phyloP scores from a whole-genome alignment of 2,797 vertebrate species.

The Malurus splendens region DNA sequence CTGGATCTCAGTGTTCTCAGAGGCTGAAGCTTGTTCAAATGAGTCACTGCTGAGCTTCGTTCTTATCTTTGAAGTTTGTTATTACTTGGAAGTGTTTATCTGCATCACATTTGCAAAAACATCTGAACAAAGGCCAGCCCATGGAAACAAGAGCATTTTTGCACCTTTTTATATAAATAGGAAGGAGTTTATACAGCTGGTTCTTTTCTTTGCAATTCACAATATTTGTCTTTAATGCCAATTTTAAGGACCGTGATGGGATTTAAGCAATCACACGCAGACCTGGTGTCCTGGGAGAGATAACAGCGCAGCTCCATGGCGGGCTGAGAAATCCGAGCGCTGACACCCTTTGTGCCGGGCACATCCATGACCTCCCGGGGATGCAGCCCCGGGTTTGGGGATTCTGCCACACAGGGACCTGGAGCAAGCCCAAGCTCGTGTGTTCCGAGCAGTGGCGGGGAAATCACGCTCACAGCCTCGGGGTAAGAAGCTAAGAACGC shows the following conservation, averaged over 20 bases:
- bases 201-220: constrained; percentile 5
- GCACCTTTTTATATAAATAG: neutral
- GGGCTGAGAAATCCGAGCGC: neutral
- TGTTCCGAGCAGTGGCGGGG: neutral
- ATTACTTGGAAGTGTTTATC: constrained; percentile 32
- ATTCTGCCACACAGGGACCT: neutral
- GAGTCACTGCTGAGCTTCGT: constrained; percentile 25
- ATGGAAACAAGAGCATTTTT: neutral
- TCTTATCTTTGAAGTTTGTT: constrained; percentile 53
- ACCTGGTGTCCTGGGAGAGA: neutral
- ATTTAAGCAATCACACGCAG: neutral
- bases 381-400: neutral
- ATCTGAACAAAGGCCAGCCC: constrained; percentile 15
- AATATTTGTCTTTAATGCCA: constrained; percentile 4
- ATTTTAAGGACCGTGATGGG: neutral
- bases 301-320: neutral
- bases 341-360: neutral
- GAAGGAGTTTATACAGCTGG: neutral
- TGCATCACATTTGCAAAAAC: neutral
- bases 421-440: neutral
- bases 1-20: neutral
- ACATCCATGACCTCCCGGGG: neutral
- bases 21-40: neutral
- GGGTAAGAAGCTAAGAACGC: neutral
- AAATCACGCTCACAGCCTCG: neutral